Conservation (phyloP, 37 sponge, comb jelly and placozoan genomes). For the Chondrosia reniformis region DNA sequence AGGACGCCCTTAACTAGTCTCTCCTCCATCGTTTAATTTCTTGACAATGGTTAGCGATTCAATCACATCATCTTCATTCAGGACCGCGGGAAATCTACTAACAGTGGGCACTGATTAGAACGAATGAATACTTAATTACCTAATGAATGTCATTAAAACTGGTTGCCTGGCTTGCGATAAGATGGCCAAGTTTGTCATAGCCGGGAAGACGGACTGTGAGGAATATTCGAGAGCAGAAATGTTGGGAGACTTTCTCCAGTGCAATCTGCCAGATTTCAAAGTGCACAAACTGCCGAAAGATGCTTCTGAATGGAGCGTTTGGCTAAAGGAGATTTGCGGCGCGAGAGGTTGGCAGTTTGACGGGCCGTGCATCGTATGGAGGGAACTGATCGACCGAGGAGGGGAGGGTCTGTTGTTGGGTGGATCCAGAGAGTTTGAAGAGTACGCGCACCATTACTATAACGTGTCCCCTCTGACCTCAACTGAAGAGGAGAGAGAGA, state of each 20-base stretch:
- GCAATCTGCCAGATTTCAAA: slow-evolving; percentile 72
- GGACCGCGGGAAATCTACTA: slow-evolving; percentile 15
- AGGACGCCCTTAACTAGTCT: slow-evolving; percentile 44
- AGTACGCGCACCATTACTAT: slow-evolving; percentile 81
- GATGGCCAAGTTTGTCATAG: slow-evolving; percentile 95
- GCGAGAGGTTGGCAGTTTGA: slow-evolving; percentile 54
- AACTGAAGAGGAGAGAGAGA: slow-evolving; percentile 4
- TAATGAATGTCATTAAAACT: slow-evolving; percentile 22
- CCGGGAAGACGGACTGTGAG: slow-evolving; percentile 79
- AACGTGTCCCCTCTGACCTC: slow-evolving; percentile 11
- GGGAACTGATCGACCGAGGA: slow-evolving; percentile 94
- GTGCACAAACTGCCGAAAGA: slow-evolving; percentile 74
- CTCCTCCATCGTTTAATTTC: slow-evolving; percentile 46
- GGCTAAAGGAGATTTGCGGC: slow-evolving; percentile 56
- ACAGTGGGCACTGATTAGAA: slow-evolving; percentile 14
- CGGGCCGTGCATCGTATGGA: slow-evolving; percentile 89
- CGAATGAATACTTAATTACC: background rate
- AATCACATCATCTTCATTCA: background rate
- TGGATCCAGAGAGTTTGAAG: slow-evolving; percentile 68
- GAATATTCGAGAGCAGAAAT: slow-evolving; percentile 84
- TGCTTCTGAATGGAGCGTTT: slow-evolving; percentile 66
- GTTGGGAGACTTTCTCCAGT: slow-evolving; percentile 78
- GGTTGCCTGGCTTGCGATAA: slow-evolving; percentile 2
- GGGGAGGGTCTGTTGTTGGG: slow-evolving; percentile 89
- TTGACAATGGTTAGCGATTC: background rate